Evolutionary conservation across 2,113 vertebrate species (phyloP), one percentile per base, ranked within the genome.

Genomic region (Mungos mungo): DNA sequence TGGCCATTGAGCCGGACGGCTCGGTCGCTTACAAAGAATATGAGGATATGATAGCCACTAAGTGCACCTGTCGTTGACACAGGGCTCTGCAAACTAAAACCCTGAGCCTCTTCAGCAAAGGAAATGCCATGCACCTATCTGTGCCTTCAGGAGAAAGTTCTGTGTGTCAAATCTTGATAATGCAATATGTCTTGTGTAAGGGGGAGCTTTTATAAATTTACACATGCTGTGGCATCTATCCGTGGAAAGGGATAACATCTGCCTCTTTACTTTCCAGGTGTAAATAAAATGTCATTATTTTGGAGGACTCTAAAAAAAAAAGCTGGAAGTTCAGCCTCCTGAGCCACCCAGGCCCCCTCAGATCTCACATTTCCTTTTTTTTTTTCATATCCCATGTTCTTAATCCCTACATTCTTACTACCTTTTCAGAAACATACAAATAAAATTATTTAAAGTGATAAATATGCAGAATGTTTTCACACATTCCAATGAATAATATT

Each of bases 1-100:
- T 99, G 84, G 99, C 99, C 87, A 98, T 99, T 4, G 99, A 99
- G 97, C 99, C 99, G 0, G 99, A 99, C 0, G 99, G 99, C 90
- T 99, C 99, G 54, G 99, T 99, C 0, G 99, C 98, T 85, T 99
- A 99, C 97, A 99, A 99, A 94, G 99, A 99, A 95, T 99, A 99
- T 8, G 99, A 99, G 88, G 99, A 99, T 38, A 99, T 99, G 99
- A 99, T 99, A 4, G 99, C 99, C 2, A 99, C 99, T 0, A 98
- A 97, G 86, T 99, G 99, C 96, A 99, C 99, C 12, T 99, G 99
- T 96, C 99, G 99, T 35, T 99, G 99, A 98, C 0, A 45, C 33
- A 5, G 4, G 31, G 5, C 7, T 38, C 69, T 47, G 65, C 8
- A 9, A n/a, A 47, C 38, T 4, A 33, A 23, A 15, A 47, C 83